Evolutionary conservation across 2,113 vertebrate genomes (phyloP).

Genomic region (Epinephelus cyanopodus): DNA sequence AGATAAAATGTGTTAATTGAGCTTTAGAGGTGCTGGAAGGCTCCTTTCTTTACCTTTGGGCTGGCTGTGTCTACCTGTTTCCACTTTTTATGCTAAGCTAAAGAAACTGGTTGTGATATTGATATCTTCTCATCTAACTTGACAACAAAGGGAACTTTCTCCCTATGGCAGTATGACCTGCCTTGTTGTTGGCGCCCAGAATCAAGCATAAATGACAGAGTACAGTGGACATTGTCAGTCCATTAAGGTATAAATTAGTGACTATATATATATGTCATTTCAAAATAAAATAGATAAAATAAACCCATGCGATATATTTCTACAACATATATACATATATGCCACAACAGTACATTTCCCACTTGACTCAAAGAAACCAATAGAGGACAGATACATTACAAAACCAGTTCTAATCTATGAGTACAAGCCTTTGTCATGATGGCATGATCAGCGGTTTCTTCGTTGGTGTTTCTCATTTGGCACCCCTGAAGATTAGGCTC

Average conservation of each 20-base stretch:
- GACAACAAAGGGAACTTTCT: neutral
- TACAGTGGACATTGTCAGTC: neutral
- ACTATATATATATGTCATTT: neutral
- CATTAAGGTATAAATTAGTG: neutral
- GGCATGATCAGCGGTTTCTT: slow-evolving; percentile 41
- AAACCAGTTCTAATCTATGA: neutral
- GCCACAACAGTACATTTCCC: neutral
- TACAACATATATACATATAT: no score
- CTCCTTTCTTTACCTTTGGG: neutral
- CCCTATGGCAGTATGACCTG: neutral
- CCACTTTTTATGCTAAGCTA: neutral
- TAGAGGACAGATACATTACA: slow-evolving; percentile 1
- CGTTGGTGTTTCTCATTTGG: slow-evolving; percentile 30
- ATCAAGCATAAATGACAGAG: neutral
- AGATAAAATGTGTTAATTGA: neutral
- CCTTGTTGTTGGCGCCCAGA: neutral
- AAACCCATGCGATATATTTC: no score
- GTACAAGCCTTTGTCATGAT: slow-evolving; percentile 1
- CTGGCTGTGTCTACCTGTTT: neutral
- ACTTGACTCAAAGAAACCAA: neutral
- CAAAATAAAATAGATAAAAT: neutral
- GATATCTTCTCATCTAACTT: neutral
- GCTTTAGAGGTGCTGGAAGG: neutral
- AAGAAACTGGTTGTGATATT: neutral
- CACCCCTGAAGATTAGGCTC: slow-evolving; percentile 1